Evolutionary conservation across 2,797 vertebrate species (phyloP).

Genomic region (Tragelaphus oryx): DNA sequence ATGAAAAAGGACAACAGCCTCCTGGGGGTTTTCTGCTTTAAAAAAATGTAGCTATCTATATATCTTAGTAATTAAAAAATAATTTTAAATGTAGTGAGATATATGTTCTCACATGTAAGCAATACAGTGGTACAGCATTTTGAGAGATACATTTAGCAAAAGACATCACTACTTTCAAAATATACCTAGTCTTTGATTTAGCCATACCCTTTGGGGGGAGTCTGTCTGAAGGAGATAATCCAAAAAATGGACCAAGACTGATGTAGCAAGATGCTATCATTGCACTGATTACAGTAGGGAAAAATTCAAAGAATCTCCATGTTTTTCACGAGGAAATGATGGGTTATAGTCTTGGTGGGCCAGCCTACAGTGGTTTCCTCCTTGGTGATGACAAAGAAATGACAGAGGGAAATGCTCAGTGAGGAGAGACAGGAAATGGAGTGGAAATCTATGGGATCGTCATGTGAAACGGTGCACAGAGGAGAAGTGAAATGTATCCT

Average conservation of each 20-base stretch:
- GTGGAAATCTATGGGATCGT: too few species aligned
- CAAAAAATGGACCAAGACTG: neutral
- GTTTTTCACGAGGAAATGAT: neutral
- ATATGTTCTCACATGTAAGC: neutral
- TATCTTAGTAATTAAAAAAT: neutral
- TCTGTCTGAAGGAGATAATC: neutral
- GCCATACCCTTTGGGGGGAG: neutral
- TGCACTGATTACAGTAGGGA: neutral
- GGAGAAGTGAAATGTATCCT: neutral
- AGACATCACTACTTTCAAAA: neutral
- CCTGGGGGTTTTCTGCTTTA: neutral
- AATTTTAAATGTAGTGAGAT: neutral
- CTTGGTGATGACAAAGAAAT: neutral
- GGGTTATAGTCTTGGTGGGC: neutral
- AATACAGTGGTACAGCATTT: neutral
- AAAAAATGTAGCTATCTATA: neutral
- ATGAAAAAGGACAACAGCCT: neutral
- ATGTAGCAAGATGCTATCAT: neutral
- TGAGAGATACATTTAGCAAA: neutral
- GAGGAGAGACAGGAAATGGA: neutral
- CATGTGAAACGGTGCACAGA: neutral
- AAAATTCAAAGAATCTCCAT: neutral
- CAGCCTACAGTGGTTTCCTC: neutral
- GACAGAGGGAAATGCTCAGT: neutral
- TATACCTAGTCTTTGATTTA: neutral